These are phyloP conservation scores for Patella caerulea DNA, from an alignment of 2,888 invertebrate species.

Conservation along the genomic window DNA sequence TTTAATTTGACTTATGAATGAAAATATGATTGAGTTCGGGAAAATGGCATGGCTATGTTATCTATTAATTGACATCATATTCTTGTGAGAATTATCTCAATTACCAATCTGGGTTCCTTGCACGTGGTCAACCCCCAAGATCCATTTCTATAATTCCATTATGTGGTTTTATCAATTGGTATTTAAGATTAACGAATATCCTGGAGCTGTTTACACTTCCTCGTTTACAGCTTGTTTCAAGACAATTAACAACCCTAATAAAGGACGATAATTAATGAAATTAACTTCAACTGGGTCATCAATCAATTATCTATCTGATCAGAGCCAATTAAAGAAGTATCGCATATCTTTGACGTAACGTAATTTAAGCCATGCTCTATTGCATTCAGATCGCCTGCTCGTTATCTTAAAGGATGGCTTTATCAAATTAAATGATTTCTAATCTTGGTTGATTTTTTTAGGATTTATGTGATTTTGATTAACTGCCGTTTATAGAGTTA, in stretches of 20 bases:
- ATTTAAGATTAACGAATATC: not conserved
- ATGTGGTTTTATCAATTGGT: not conserved
- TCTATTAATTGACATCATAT: constrained; percentile 1
- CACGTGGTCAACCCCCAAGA: too few relatives aligned
- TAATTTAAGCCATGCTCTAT: not conserved
- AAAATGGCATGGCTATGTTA: not conserved
- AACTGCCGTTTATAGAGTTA: too few relatives aligned
- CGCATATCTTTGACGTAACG: not conserved
- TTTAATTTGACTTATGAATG: too few relatives aligned
- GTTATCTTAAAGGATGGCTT: too few relatives aligned
- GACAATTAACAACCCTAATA: not conserved
- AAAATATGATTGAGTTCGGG: not conserved
- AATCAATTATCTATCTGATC: not conserved
- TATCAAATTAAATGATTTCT: too few relatives aligned
- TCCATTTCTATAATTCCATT: too few relatives aligned
- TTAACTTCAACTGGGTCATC: not conserved
- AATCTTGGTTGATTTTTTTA: too few relatives aligned
- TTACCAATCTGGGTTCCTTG: too few relatives aligned
- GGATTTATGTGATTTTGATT: too few relatives aligned
- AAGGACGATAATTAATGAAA: not conserved
- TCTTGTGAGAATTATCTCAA: not conserved
- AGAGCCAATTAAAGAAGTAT: not conserved
- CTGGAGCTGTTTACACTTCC: too few relatives aligned
- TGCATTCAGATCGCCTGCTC: too few relatives aligned
- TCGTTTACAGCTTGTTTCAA: too few relatives aligned